Conservation (phyloP, 2,888 invertebrate species). For the Callosobruchus maculatus region DNA sequence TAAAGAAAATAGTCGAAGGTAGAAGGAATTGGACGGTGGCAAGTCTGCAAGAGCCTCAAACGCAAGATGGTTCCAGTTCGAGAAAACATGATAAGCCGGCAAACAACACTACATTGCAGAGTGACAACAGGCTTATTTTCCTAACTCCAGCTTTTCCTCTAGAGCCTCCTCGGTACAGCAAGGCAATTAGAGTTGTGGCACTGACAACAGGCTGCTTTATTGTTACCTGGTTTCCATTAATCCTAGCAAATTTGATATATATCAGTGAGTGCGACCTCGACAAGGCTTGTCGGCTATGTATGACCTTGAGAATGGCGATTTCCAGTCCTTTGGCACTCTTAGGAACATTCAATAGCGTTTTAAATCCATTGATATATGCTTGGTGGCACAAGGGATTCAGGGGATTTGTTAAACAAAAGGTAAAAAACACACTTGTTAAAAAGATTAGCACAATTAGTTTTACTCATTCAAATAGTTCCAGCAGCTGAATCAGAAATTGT, state of each 20-base stretch:
- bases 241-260: conserved; percentile 55
- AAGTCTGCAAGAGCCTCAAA: not conserved
- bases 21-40: not conserved
- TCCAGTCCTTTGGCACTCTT: conserved; percentile 59
- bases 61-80: not conserved
- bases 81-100: not conserved
- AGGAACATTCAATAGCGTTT: conserved; percentile 59
- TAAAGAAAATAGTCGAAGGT: conserved; percentile 53
- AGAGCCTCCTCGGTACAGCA: conserved; percentile 40
- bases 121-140: not conserved
- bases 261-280: conserved; percentile 41
- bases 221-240: conserved; percentile 62
- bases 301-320: conserved; percentile 51
- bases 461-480: not conserved
- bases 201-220: conserved; percentile 60
- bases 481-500: not conserved
- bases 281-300: conserved; percentile 44
- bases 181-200: conserved; percentile 60
- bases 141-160: not conserved
- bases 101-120: not conserved
- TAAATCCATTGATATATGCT: conserved; percentile 65
- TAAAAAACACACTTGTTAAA: conserved; percentile 9
- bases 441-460: conserved; percentile 3
- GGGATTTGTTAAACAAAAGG: conserved; percentile 37
- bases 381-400: conserved; percentile 71